These are phyloP conservation scores for Clarias gariepinus DNA, from an alignment of 2,113 vertebrate genomes.

Conservation along the genomic window DNA sequence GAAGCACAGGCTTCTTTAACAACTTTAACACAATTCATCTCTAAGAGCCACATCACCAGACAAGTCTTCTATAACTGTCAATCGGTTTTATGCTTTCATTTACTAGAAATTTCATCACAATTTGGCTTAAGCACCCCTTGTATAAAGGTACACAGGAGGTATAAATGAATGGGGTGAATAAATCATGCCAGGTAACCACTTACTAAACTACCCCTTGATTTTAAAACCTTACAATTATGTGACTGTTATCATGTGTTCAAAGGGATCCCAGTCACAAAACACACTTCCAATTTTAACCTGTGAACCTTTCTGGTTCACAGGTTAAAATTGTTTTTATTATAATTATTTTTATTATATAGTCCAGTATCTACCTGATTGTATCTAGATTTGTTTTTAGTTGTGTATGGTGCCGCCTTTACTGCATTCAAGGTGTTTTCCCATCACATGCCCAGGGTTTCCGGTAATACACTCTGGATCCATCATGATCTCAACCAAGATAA, in stretches of 20 bases:
- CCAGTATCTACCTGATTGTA: not conserved
- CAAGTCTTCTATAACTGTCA: no score
- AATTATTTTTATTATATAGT: not conserved
- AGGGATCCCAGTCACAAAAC: not conserved
- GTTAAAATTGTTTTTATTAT: not conserved
- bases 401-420: not conserved
- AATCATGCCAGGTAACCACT: not conserved
- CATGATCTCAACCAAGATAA: not conserved
- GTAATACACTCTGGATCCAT: not conserved
- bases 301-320: not conserved
- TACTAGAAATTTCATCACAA: no score
- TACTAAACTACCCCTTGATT: not conserved
- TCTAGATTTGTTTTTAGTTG: not conserved
- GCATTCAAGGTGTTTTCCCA: not conserved
- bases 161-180: not conserved
- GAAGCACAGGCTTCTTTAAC: no score
- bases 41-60: no score
- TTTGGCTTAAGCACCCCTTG: no score
- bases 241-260: not conserved
- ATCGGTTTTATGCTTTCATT: no score
- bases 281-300: not conserved
- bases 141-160: not conserved
- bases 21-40: no score
- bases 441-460: not conserved
- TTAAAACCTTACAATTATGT: not conserved